These are phyloP conservation scores for Sturnira hondurensis DNA, from an alignment of 2,113 vertebrate genomes.

Conservation along the genomic window DNA sequence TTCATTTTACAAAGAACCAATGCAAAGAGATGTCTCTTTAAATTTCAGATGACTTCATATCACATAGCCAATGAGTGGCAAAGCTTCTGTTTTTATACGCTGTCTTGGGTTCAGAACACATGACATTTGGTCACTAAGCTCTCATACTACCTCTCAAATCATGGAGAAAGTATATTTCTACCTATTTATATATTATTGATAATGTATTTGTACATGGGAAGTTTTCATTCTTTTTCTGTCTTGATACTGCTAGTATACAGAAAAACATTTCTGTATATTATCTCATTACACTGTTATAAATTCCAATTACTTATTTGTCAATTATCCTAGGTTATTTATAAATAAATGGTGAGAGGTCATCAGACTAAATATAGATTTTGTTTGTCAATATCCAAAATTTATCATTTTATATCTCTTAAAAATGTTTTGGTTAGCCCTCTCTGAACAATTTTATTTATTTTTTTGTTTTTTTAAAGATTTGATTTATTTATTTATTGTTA, in stretches of 20 bases:
- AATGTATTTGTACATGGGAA: neutral
- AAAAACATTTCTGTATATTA: neutral
- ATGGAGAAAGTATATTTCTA: neutral
- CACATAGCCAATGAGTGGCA: neutral
- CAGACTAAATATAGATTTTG: neutral
- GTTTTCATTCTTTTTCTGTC: neutral
- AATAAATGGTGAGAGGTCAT: neutral
- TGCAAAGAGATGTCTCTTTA: neutral
- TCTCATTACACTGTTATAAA: neutral
- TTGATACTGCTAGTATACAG: neutral
- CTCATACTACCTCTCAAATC: neutral
- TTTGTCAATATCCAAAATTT: neutral
- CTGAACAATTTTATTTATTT: neutral
- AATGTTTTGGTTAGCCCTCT: neutral
- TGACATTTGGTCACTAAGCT: neutral
- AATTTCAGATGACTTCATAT: neutral
- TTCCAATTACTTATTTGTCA: neutral
- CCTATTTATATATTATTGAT: neutral
- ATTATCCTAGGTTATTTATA: neutral
- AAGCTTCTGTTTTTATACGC: neutral
- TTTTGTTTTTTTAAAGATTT: too few species aligned
- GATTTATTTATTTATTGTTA: too few species aligned
- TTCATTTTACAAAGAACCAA: neutral
- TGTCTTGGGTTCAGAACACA: neutral
- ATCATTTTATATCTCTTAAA: neutral